Evolutionary conservation across 2,888 invertebrate species (phyloP).

Genomic region (Lasioglossum malachurum): DNA sequence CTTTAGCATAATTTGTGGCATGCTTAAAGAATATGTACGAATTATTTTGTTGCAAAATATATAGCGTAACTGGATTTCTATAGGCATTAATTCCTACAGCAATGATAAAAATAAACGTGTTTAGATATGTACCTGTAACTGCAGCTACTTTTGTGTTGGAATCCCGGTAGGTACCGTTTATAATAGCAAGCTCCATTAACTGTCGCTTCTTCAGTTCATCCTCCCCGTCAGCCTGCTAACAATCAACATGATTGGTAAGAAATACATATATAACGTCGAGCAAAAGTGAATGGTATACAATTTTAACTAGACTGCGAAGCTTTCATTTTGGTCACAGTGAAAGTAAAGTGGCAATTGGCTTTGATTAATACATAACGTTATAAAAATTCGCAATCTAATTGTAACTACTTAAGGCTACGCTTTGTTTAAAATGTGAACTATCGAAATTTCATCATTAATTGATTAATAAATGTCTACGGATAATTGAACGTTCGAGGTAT

Average conservation of each 20-base stretch:
- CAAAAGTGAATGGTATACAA: neutral
- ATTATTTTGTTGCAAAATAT: neutral
- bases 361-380: neutral
- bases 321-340: neutral
- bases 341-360: neutral
- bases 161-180: slow-evolving; percentile 99
- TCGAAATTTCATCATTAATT: neutral
- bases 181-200: slow-evolving; percentile 99
- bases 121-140: slow-evolving; percentile 89
- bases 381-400: neutral
- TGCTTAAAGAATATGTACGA: neutral
- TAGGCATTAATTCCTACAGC: neutral
- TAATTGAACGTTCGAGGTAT: neutral
- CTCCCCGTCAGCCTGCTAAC: slow-evolving; percentile 98
- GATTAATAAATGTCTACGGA: neutral
- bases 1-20: neutral
- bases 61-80: neutral
- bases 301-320: neutral
- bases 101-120: neutral
- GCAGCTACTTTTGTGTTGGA: slow-evolving; percentile 95
- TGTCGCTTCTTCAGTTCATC: slow-evolving; percentile 99
- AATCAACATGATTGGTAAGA: slow-evolving; percentile 81
- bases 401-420: neutral
- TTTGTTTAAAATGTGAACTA: neutral
- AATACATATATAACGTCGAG: slow-evolving; percentile 25